Evolutionary conservation across 2,113 vertebrate genomes (phyloP).

Genomic region (Ornithorhynchus anatinus): DNA sequence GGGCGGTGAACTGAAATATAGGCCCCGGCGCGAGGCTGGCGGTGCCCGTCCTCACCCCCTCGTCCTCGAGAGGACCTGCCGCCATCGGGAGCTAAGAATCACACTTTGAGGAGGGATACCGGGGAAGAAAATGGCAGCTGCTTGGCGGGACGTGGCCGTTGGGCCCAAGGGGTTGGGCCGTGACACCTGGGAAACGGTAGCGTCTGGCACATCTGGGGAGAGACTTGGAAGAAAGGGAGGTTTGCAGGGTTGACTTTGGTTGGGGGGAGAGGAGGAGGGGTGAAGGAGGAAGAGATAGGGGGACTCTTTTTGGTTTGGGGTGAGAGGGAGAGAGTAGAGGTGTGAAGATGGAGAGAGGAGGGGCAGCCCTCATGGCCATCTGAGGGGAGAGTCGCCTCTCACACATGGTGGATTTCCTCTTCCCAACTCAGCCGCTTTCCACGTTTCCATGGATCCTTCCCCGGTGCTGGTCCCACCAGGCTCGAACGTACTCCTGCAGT

Average conservation of each 20-base stretch:
- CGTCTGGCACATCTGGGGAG: too few relatives aligned
- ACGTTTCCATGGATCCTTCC: not conserved
- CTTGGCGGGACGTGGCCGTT: not conserved
- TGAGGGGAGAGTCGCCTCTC: not conserved
- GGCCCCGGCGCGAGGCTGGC: too few relatives aligned
- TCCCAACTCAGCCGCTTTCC: not conserved
- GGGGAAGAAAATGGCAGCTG: not conserved
- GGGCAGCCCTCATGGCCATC: too few relatives aligned
- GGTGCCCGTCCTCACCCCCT: too few relatives aligned
- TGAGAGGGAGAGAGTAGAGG: not conserved
- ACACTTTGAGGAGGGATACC: not conserved
- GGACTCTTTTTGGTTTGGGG: not conserved
- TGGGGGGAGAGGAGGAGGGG: not conserved
- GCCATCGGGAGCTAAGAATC: too few relatives aligned
- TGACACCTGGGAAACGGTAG: too few relatives aligned
- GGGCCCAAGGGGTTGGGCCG: not conserved
- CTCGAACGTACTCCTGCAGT: slow-evolving; percentile 79
- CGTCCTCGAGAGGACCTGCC: too few relatives aligned
- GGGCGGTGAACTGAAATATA: too few relatives aligned
- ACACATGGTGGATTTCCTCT: not conserved
- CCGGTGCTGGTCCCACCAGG: slow-evolving; percentile 62
- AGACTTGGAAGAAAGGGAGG: not conserved
- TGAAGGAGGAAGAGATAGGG: not conserved
- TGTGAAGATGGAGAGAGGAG: not conserved
- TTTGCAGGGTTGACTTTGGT: not conserved